phyloP scores from a whole-genome alignment of 2,888 invertebrate species.

The Cactoblastis cactorum region DNA sequence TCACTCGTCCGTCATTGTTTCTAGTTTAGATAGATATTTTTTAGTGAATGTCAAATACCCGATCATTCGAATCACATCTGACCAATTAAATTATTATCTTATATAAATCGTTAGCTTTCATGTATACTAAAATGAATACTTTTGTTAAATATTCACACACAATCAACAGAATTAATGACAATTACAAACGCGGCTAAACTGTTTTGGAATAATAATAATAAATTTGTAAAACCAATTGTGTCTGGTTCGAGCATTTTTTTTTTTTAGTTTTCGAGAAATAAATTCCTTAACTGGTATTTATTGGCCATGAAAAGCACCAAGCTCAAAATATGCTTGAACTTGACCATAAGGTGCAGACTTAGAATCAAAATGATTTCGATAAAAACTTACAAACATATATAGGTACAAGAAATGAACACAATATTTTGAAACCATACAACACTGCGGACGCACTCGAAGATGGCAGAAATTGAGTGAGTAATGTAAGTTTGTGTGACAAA shows the following conservation, averaged over 20 bases:
- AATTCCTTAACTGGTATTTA: neutral
- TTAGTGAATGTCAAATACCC: constrained; percentile 4
- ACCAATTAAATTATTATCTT: constrained; percentile 8
- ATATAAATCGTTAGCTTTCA: constrained; percentile 1
- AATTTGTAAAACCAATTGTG: constrained; percentile 1
- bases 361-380: constrained; percentile 14
- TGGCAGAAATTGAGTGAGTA: neutral
- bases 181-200: constrained; percentile 1
- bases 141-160: constrained; percentile 9
- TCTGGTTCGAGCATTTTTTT: neutral
- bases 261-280: neutral
- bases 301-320: constrained; percentile 8
- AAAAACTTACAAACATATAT: constrained; percentile 19
- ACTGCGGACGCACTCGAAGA: neutral
- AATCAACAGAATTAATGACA: constrained; percentile 4
- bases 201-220: constrained; percentile 1
- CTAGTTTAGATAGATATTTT: neutral
- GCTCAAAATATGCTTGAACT: neutral
- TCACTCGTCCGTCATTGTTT: neutral
- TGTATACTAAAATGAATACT: constrained; percentile 5
- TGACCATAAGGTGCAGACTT: neutral
- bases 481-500: neutral
- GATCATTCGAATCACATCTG: constrained; percentile 10
- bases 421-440: constrained; percentile 14
- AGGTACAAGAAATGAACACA: constrained; percentile 17